Conservation (phyloP, 23 tunicate species). For the Clavelina lepadiformis region DNA sequence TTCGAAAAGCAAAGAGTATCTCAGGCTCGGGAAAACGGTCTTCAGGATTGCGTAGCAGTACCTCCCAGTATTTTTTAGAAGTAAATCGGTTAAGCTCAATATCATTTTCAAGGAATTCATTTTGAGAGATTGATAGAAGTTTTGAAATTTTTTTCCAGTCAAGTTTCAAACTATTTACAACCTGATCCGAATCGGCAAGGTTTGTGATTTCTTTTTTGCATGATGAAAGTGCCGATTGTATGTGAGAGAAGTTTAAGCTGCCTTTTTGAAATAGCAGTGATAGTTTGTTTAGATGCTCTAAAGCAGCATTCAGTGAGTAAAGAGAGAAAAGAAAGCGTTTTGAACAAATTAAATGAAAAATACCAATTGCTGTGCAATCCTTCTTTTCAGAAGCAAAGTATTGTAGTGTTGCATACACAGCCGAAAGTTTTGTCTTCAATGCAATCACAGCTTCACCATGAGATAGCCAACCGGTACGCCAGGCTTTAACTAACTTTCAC, state of each 20-base stretch:
- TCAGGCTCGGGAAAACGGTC: constrained; percentile 3
- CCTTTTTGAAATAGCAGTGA: constrained; percentile 2
- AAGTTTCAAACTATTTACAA: neutral
- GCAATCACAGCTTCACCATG: constrained; percentile 19
- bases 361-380: constrained; percentile 14
- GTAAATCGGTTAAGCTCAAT: constrained; percentile 7
- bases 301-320: constrained; percentile 15
- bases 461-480: constrained; percentile 15
- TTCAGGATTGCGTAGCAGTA: constrained; percentile 7
- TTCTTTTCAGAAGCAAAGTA: constrained; percentile 17
- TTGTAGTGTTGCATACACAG: constrained; percentile 6
- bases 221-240: constrained; percentile 10
- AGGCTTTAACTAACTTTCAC: constrained; percentile 6
- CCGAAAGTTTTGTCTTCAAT: constrained; percentile 9
- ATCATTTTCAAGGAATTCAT: constrained; percentile 17
- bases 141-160: constrained; percentile 7
- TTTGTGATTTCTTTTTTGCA: constrained; percentile 3
- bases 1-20: constrained; percentile 6
- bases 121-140: constrained; percentile 11
- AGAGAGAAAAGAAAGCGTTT: constrained; percentile 14
- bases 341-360: constrained; percentile 9
- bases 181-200: constrained; percentile 7
- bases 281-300: constrained; percentile 2
- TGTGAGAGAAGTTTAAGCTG: constrained; percentile 19
- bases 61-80: constrained; percentile 1